Conservation (phyloP, 1,140 invertebrate genomes). For the Diachasmimorpha longicaudata region DNA sequence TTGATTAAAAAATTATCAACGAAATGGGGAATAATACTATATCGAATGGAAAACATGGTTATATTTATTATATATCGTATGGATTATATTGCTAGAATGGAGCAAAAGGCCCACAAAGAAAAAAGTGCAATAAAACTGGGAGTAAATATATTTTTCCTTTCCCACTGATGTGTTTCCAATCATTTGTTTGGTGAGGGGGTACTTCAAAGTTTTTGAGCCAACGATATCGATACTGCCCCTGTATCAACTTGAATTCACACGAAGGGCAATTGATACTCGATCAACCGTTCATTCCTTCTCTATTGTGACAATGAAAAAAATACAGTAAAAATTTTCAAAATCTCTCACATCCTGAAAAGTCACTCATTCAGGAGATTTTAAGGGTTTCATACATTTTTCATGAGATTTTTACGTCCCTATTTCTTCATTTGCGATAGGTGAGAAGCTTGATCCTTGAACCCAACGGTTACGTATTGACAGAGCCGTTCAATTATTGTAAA, state of each 20-base stretch:
- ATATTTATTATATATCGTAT: no score
- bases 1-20: no score
- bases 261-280: constrained; percentile 59
- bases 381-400: constrained; percentile 49
- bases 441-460: no score
- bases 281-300: constrained; percentile 53
- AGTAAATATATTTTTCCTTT: constrained; percentile 5
- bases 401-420: constrained; percentile 19
- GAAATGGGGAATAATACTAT: no score
- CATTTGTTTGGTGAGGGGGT: constrained; percentile 41
- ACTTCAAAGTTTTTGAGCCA: constrained; percentile 18
- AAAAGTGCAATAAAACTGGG: no score
- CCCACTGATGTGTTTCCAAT: constrained; percentile 17
- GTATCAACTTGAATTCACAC: constrained; percentile 27
- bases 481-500: no score
- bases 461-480: no score
- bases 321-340: constrained; percentile 49
- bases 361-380: constrained; percentile 51
- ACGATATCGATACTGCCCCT: constrained; percentile 50
- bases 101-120: no score
- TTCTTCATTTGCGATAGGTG: background rate
- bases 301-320: constrained; percentile 41
- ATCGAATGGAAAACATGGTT: no score
- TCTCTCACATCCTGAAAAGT: constrained; percentile 41
- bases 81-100: no score